Evolutionary conservation across 2,113 vertebrate species (phyloP).

Genomic region (Macaca fascicularis): DNA sequence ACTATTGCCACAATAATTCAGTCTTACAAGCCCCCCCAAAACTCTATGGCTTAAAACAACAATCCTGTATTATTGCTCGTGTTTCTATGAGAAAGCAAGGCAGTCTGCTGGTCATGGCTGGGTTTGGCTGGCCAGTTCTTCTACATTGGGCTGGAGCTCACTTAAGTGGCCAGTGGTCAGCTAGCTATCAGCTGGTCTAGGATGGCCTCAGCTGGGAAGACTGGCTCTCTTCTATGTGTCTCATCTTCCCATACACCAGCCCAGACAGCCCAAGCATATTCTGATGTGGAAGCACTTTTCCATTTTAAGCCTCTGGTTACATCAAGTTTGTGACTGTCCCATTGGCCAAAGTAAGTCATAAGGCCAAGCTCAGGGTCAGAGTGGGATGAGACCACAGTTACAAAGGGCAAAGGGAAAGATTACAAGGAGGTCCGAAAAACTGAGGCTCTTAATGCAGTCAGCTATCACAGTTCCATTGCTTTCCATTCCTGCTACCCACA

Average conservation of each 20-base stretch:
- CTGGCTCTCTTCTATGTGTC: background rate
- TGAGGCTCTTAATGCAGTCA: background rate
- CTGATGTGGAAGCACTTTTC: background rate
- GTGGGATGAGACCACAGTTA: background rate
- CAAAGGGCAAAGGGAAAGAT: fast-evolving
- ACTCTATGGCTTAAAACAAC: background rate
- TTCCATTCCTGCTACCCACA: no score
- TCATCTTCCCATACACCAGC: background rate
- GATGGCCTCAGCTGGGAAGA: background rate
- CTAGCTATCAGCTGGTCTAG: background rate
- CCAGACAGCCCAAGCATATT: background rate
- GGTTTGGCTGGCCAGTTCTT: background rate
- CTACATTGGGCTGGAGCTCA: background rate
- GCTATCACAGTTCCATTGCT: fast-evolving
- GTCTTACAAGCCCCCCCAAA: background rate
- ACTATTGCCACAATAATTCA: fast-evolving
- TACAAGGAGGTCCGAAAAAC: background rate
- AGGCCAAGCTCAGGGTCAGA: background rate
- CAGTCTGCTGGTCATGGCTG: background rate
- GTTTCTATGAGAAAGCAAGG: fast-evolving
- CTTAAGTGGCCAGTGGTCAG: background rate
- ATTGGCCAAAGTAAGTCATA: background rate
- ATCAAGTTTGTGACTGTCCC: no score
- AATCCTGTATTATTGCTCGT: fast-evolving
- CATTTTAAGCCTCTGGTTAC: background rate